Base-by-base conservation (phyloP, 2,888 invertebrate species). In the Kryphioiulus occultus region DNA sequence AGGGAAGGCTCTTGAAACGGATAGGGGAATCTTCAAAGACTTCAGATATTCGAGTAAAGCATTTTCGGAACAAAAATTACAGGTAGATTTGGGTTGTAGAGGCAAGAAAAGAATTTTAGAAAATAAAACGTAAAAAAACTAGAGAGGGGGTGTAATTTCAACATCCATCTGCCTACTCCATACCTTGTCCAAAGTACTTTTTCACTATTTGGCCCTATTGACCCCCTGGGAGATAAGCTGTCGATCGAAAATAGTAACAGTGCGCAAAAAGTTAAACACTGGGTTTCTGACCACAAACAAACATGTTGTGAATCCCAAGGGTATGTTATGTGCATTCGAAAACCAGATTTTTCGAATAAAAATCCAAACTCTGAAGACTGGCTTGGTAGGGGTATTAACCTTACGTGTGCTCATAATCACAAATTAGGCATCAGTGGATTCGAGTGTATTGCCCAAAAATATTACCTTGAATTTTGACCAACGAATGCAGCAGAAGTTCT, bases 141-240 rank as follows among this genome's bases (percentile, higher is more conserved):
- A 26, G 26, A 26, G 68, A 68, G 68, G 68, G 68, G 68, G 68
- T 68, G 68, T 68, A 68, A 68, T 68, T 68, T 68, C 26, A 68
- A 68, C 68, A 68, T 68, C 22, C 68, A 68, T 68, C 68, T 26
- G 26, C 26, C 68, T 68, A 26, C 68, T 22, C 26, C 7, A 59
- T 59, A n/a, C 53, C 53, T 59, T 0, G 53, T 3, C 53, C 26
- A 5, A 68, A 68, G 68, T 10, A 26, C 53, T 19, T 68, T 26
- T n/a, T 19, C 68, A 22, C 68, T 26, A 26, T 68, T 68, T 68
- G 26, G 68, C 17, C 68, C 68, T 68, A 68, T 68, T 68, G 68
- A 68, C 68, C 68, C 68, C 68, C 68, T 68, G 26, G 26, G 68
- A 68, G 68, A 68, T 68, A 68, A 68, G 68, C 68, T 68, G 68